These are phyloP conservation scores for Gymnosoma rotundatum DNA, from an alignment of 2,888 invertebrate genomes.

Conservation along the genomic window DNA sequence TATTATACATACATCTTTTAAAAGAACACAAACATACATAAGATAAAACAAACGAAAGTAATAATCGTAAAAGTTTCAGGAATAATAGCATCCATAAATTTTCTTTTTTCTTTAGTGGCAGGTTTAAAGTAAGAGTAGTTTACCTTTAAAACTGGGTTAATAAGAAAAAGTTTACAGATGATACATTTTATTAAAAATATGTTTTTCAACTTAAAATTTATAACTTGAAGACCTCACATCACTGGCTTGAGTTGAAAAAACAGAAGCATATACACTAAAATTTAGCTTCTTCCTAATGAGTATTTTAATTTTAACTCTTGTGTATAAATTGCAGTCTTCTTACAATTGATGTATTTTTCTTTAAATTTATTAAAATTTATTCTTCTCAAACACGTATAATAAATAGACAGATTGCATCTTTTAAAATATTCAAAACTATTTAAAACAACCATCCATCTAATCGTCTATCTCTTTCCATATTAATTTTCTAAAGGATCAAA, in stretches of 20 bases:
- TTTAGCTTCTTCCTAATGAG: no score
- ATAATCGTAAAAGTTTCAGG: slow-evolving; percentile 40
- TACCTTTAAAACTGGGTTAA: neutral
- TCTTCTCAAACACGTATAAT: no score
- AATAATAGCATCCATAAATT: slow-evolving; percentile 3
- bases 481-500: slow-evolving; percentile 6
- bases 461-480: neutral
- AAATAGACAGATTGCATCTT: neutral
- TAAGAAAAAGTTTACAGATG: neutral
- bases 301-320: no score
- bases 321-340: no score
- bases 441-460: neutral
- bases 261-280: neutral
- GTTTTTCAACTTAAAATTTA: no score
- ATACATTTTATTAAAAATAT: neutral
- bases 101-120: neutral
- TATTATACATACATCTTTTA: neutral
- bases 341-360: no score
- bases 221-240: no score
- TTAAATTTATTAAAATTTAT: no score
- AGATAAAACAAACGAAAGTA: neutral
- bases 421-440: slow-evolving; percentile 4
- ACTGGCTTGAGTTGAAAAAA: neutral
- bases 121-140: neutral
- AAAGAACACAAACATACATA: neutral